phyloP scores from a whole-genome alignment of 2,797 vertebrate species.

The Microtus californicus region DNA sequence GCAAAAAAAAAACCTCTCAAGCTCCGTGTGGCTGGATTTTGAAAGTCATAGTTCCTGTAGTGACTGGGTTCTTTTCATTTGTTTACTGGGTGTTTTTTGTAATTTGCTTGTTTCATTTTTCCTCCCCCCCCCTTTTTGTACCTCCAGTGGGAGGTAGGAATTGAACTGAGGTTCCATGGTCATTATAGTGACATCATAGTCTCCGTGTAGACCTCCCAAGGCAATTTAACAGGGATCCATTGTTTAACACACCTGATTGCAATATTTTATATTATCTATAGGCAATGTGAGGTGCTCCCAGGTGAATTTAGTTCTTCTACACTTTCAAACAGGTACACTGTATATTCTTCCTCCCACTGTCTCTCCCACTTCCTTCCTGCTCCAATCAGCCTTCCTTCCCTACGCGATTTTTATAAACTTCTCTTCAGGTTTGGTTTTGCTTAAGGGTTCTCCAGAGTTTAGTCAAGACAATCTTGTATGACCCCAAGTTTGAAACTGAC shows the following conservation, averaged over 20 bases:
- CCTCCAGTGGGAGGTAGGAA: background rate
- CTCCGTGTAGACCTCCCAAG: background rate
- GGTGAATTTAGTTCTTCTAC: background rate
- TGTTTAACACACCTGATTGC: background rate
- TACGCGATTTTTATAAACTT: background rate
- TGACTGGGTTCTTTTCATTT: background rate
- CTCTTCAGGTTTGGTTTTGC: background rate
- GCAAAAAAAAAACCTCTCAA: background rate
- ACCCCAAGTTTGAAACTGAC: background rate
- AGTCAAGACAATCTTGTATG: background rate
- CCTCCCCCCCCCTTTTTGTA: background rate
- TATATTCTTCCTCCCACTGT: background rate
- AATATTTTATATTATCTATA: background rate
- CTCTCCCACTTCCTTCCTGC: background rate
- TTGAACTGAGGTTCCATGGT: background rate
- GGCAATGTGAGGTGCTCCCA: background rate
- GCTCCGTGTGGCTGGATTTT: rapidly evolving
- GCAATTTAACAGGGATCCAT: background rate
- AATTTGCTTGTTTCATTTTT: background rate
- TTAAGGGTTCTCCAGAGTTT: background rate
- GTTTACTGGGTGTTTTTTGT: background rate
- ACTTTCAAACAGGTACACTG: background rate
- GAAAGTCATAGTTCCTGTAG: rapidly evolving
- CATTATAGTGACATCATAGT: background rate
- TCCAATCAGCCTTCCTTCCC: background rate